Evolutionary conservation across 2,797 vertebrate genomes (phyloP).

Genomic region (Scomberomorus guttatus): DNA sequence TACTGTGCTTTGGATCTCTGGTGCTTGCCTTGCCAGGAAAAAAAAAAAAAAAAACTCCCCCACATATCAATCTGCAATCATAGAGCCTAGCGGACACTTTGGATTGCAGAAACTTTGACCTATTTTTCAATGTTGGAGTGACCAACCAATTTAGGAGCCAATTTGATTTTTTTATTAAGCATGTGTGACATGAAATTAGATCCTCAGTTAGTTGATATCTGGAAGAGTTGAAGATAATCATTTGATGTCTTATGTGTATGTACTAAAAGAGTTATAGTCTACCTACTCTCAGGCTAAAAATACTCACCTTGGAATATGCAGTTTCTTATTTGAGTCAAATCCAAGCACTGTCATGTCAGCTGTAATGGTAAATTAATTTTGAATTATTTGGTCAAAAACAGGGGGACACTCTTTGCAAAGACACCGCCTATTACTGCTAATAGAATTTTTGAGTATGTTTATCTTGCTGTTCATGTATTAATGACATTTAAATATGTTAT

Average conservation of each 20-base stretch:
- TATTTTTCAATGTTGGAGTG: constrained; percentile 77
- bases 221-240: constrained; percentile 66
- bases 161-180: constrained; percentile 67
- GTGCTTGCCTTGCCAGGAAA: constrained; percentile 49
- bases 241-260: constrained; percentile 55
- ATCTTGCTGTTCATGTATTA: constrained; percentile 83
- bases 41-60: constrained; percentile 45
- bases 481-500: constrained; percentile 85
- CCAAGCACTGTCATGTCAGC: constrained; percentile 49
- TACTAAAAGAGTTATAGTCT: constrained; percentile 35
- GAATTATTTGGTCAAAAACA: constrained; percentile 75
- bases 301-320: constrained; percentile 52
- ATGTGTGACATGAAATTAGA: constrained; percentile 75
- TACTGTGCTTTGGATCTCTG: constrained; percentile 60
- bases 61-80: constrained; percentile 78
- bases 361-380: constrained; percentile 70
- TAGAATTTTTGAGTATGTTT: constrained; percentile 83
- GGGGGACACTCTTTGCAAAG: constrained; percentile 56
- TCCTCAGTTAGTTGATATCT: constrained; percentile 67
- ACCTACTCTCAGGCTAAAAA: constrained; percentile 47
- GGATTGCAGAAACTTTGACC: constrained; percentile 78
- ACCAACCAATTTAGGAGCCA: constrained; percentile 76
- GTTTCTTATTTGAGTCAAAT: constrained; percentile 60
- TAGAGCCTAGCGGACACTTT: constrained; percentile 68
- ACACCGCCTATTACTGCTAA: constrained; percentile 79